Conservation (phyloP, 2,113 vertebrate genomes). For the Brachyhypopomus occidentalis region DNA sequence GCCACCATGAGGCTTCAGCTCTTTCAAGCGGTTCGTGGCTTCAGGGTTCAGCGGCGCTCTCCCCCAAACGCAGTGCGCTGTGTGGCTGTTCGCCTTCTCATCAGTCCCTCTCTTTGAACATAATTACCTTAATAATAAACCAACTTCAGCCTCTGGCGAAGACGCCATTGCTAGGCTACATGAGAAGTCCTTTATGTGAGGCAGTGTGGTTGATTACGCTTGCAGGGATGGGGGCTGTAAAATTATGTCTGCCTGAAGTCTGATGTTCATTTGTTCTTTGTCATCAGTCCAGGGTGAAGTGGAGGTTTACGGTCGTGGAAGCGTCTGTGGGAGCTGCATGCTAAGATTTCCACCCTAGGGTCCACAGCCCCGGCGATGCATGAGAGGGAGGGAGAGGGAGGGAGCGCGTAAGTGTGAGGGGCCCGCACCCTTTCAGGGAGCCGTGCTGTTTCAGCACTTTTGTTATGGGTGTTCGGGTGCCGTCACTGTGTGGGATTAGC, state of each 20-base stretch:
- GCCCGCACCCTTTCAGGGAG: neutral
- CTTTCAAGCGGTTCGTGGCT: slow-evolving; percentile 58
- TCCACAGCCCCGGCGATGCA: too few relatives aligned
- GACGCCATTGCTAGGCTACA: slow-evolving; percentile 36
- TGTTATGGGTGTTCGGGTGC: slow-evolving; percentile 5
- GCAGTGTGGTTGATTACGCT: slow-evolving; percentile 36
- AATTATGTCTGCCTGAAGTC: slow-evolving; percentile 25
- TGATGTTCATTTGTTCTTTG: slow-evolving; percentile 38
- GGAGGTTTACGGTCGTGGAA: slow-evolving; percentile 20
- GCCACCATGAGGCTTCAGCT: slow-evolving; percentile 36
- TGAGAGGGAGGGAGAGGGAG: too few relatives aligned
- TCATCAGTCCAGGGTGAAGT: neutral
- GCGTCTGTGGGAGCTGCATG: neutral
- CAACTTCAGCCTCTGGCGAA: slow-evolving; percentile 27
- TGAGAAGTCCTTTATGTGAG: slow-evolving; percentile 31
- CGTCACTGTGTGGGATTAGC: neutral
- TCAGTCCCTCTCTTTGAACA: slow-evolving; percentile 47
- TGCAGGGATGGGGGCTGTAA: slow-evolving; percentile 13
- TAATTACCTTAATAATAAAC: slow-evolving; percentile 57
- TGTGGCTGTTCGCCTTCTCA: slow-evolving; percentile 44
- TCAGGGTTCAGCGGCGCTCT: slow-evolving; percentile 35
- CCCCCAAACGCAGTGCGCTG: slow-evolving; percentile 46
- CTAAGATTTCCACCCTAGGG: too few relatives aligned
- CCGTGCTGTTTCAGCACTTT: neutral
- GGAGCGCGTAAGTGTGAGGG: too few relatives aligned